Base-by-base conservation (phyloP, 2,797 vertebrate species). In the Enteromius thamalakanensis region DNA sequence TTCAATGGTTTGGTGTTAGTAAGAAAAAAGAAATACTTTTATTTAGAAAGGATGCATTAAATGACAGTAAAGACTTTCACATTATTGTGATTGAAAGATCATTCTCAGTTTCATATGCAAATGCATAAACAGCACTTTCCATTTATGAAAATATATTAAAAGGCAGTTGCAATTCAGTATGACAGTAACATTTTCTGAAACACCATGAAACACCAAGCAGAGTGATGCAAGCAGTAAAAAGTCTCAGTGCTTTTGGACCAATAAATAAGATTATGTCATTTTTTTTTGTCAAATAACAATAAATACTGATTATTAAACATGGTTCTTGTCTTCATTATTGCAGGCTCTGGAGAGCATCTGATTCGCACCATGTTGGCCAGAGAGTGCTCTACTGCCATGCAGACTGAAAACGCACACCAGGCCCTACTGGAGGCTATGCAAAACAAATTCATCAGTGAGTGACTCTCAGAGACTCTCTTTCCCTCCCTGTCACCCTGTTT, bases 391-490 rank as follows among this genome's bases (percentile, higher is more conserved):
- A 91, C 95, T 84, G 97, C 98, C 93, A 94, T 99, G 94, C 98
- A 98, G 93, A 94, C 96, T 40, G 98, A 99, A 91, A 97, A 99
- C 92, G 98, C 98, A 89, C 98, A 99, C 91, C 97, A 98, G 90
- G 97, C 97, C 53, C 94, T 99, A 90, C 92, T 99, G 92, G 98
- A 98, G 91, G 97, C 98, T 96, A 99, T 99, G 98, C 98, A 99
- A 96, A 98, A 98, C 92, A 99, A 99, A 91, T 99, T 99, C 92
- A 99, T 99, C 93, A 96, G 97, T 99, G 92, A 97, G 97, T 95
- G 81, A 84, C n/a, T 42, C 29, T 29, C 8, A 81, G 7, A 74
- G 11, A 23, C 8, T 19, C n/a, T 49, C 29, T 34, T 21, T 58
- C 49, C 79, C 85, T 29, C 70, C 83, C 47, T 64, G n/a, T 64